Evolutionary conservation across 2,797 vertebrate genomes (phyloP).

Genomic region (Pantherophis alleghaniensis): DNA sequence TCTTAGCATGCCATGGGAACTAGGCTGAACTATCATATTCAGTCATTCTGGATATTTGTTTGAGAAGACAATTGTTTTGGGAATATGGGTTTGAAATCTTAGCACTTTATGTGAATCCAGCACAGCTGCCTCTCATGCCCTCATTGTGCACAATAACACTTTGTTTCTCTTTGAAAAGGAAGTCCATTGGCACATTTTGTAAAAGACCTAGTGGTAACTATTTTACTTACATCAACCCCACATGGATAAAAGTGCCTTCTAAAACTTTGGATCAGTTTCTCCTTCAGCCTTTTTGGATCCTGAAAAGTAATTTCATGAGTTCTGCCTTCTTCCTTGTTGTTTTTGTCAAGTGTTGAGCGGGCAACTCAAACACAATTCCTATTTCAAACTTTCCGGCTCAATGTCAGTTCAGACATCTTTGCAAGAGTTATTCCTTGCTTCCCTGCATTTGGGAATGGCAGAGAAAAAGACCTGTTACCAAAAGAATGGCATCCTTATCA

Average conservation of each 20-base stretch:
- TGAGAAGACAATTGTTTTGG: not conserved
- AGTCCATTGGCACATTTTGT: not conserved
- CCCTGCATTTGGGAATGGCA: not conserved
- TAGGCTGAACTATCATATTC: not conserved
- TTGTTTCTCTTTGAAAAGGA: not conserved
- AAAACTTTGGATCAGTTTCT: not conserved
- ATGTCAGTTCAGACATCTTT: not conserved
- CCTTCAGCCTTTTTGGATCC: not conserved
- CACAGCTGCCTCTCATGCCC: not conserved
- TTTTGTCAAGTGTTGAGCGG: not conserved
- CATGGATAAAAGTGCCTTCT: not conserved
- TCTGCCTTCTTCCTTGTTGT: not conserved
- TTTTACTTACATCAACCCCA: not conserved
- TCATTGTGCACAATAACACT: not conserved
- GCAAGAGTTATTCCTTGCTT: not conserved
- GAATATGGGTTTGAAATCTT: not conserved
- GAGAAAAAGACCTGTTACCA: not conserved
- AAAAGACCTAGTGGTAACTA: not conserved
- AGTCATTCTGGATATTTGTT: not conserved
- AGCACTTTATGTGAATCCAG: not conserved
- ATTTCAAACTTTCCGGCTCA: not conserved
- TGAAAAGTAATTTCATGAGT: not conserved
- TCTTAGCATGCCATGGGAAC: not conserved
- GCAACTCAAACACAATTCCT: not conserved
- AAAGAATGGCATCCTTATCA: not conserved